Base-by-base conservation (phyloP, 2,113 vertebrate genomes). In the Acinonyx jubatus region DNA sequence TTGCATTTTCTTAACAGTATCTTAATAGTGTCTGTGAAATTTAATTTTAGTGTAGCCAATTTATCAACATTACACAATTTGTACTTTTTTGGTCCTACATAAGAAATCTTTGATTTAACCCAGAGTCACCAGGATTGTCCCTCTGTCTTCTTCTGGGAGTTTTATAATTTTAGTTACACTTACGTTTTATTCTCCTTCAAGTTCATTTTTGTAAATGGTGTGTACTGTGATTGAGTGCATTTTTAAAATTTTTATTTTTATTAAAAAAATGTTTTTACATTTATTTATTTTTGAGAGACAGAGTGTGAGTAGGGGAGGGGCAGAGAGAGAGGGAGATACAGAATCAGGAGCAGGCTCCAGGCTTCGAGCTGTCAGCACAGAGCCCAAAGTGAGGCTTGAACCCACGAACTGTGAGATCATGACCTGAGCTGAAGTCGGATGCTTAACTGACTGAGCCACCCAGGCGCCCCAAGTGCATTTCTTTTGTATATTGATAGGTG, bases 101-200 rank as follows among this genome's bases (percentile, higher is more conserved):
- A 45, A 66, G 50, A 94, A 83, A 73, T 41, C 4, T 91, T 96
- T 92, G 71, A 91, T 14, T 14, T 52, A 68, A 69, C 5, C 11
- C 36, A 83, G 57, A 13, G 6, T 73, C 48, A 68, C 9, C 84
- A 94, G 87, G 5, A 68, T 88, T 93, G 57, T 89, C 36, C 36
- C 33, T 7, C 21, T 80, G 8, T 83, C 21, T 76, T 81, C 31
- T 95, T 45, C 25, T 63, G 38, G 21, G 80, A 88, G 19, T 79
- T 95, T 88, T 73, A 52, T 87, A 90, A 73, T 84, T 93, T 95
- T 61, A 84, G 4, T 91, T 84, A 45, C 7, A 33, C 33, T 92
- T 78, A 93, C 8, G 11, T 13, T 90, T 8, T 68, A 27, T 84
- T 73, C 2, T 33, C 65, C 78, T 95, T 93, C 69, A 93, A 85